Evolutionary conservation across 2,113 vertebrate species (phyloP).

Genomic region (Fulica atra): DNA sequence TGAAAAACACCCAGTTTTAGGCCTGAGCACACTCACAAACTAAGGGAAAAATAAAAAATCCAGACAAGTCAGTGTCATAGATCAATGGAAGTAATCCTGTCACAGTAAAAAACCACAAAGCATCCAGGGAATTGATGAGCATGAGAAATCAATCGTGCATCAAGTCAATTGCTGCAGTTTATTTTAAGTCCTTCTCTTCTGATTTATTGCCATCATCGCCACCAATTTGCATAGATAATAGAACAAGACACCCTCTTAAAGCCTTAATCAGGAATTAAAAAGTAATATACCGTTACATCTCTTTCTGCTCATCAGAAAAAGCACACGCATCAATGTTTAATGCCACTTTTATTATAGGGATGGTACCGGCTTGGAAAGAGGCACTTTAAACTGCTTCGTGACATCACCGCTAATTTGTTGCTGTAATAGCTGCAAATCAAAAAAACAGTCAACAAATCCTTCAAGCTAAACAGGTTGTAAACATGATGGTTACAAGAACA

Average conservation of each 20-base stretch:
- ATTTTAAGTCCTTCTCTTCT: constrained; percentile 61
- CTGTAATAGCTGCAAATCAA: constrained; percentile 39
- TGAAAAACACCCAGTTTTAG: not conserved
- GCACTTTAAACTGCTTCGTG: not conserved
- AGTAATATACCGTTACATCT: constrained; percentile 4
- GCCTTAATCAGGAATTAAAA: constrained; percentile 60
- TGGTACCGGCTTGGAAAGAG: not conserved
- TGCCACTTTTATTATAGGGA: not conserved
- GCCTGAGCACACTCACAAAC: not conserved
- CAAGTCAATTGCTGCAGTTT: not conserved
- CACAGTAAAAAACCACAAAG: constrained; percentile 34
- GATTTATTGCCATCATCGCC: constrained; percentile 53
- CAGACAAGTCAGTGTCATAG: not conserved
- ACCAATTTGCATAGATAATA: constrained; percentile 62
- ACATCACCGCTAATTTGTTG: constrained; percentile 10
- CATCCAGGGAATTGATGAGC: constrained; percentile 20
- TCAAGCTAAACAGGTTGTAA: constrained; percentile 7
- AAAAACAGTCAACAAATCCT: constrained; percentile 21
- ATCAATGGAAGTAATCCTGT: constrained; percentile 31
- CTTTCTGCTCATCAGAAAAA: not conserved
- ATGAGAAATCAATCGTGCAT: constrained; percentile 42
- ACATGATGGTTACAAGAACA: not conserved
- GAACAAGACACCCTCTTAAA: constrained; percentile 55
- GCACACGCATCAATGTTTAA: not conserved
- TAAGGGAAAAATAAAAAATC: not conserved